phyloP scores from a whole-genome alignment of 2,888 invertebrate genomes.

The Andrena haemorrhoa region DNA sequence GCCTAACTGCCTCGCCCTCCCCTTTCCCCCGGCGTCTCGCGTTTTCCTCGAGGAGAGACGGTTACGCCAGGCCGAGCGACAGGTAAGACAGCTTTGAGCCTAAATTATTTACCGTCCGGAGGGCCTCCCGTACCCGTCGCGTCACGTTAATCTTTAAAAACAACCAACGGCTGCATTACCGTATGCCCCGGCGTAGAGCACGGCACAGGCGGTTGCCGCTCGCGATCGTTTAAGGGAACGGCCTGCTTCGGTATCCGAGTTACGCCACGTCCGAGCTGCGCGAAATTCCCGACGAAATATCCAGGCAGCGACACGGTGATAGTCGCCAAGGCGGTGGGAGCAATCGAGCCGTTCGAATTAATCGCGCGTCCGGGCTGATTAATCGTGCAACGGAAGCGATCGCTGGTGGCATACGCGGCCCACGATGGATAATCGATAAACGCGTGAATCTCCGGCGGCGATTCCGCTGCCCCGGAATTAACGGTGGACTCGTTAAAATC shows the following conservation, averaged over 20 bases:
- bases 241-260: not conserved
- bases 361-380: slow-evolving; percentile 45
- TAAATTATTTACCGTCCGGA: slow-evolving; percentile 66
- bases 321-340: slow-evolving; percentile 35
- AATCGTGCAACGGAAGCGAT: slow-evolving; percentile 56
- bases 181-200: not conserved
- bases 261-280: not conserved
- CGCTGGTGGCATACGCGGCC: slow-evolving; percentile 28
- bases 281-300: not conserved
- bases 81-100: slow-evolving; percentile 64
- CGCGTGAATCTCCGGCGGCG: slow-evolving; percentile 49
- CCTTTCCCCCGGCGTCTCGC: slow-evolving; percentile 2
- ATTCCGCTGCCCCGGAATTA: slow-evolving; percentile 41
- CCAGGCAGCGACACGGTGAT: not conserved
- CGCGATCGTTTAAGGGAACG: too few species aligned
- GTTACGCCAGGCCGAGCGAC: slow-evolving; percentile 39
- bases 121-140: slow-evolving; percentile 46
- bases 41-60: slow-evolving; percentile 29
- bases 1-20: not conserved
- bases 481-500: slow-evolving; percentile 38
- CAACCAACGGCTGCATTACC: slow-evolving; percentile 52
- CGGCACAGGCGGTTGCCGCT: not conserved
- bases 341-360: slow-evolving; percentile 40
- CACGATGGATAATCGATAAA: slow-evolving; percentile 61
- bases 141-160: slow-evolving; percentile 66